A percentile compares a stretch with the other conserved stretches of the same genome.
Evolutionary conservation across 1,140 invertebrate species (phyloP).

Genomic region (Paraescarpia echinospica): DNA sequence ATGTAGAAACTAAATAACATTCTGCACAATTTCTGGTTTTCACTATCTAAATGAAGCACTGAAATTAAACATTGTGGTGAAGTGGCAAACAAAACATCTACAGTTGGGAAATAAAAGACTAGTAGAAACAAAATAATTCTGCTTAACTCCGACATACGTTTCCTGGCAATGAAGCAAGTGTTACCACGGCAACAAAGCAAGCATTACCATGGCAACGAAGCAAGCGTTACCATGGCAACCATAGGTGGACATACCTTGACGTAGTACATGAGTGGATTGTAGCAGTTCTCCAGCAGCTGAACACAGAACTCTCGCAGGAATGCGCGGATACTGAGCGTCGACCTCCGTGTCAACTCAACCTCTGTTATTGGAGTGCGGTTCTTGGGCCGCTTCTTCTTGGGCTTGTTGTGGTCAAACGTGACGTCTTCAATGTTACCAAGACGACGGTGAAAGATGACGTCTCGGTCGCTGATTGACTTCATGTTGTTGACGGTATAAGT

Average conservation of each 20-base stretch:
- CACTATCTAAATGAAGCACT: neutral
- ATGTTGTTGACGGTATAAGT: constrained; percentile 89
- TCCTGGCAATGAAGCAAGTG: too few relatives aligned
- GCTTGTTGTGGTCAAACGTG: constrained; percentile 67
- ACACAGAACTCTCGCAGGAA: constrained; percentile 93
- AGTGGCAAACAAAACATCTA: neutral
- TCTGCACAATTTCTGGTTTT: too few relatives aligned
- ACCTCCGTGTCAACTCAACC: constrained; percentile 66
- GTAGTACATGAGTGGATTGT: constrained; percentile 86
- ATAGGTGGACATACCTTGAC: constrained; percentile 64
- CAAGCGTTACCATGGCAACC: neutral
- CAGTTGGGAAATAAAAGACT: neutral
- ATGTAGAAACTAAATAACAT: neutral
- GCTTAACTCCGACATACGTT: neutral
- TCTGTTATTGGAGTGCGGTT: constrained; percentile 68
- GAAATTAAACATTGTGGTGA: neutral
- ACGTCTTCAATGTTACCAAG: constrained; percentile 73
- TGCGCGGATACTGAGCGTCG: constrained; percentile 78
- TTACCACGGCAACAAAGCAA: too few relatives aligned
- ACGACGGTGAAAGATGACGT: constrained; percentile 86
- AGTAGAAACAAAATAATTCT: neutral
- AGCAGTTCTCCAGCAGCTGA: constrained; percentile 86
- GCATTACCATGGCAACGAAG: too few relatives aligned
- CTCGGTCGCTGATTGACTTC: constrained; percentile 89
- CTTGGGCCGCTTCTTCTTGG: constrained; percentile 67